Evolutionary conservation across 2,797 vertebrate species (phyloP), one percentile per base, ranked within the genome.

Genomic region (Molossus molossus): DNA sequence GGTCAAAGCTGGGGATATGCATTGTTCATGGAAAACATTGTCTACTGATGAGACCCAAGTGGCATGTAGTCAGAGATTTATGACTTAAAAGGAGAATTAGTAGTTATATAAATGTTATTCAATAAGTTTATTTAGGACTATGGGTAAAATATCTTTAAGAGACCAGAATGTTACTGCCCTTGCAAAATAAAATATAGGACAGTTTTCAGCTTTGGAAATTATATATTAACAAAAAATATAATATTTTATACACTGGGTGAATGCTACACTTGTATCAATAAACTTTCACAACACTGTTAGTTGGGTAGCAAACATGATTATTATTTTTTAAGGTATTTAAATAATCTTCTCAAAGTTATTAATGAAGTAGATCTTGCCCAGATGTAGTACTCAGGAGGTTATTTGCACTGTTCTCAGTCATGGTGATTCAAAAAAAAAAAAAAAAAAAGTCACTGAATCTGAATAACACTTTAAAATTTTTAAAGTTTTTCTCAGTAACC

Each of bases 281-380:
- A 64, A 37, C 11, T 73, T 87, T 87, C 12, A 3, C 23, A 77
- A 81, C 14, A 82, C 10, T 77, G 2, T 64, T 89, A 82, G 1
- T 23, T 72, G 3, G 12, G 13, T 90, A 60, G 27, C 9, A 65
- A 95, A 73, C 5, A 29, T 5, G 20, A 29, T 29, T 73, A 65
- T 79, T 20, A 87, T 75, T 87, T 77, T 87, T 72, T 53, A 90
- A 87, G 12, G 9, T 53, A 58, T 75, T 95, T 87, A 83, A 90
- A 48, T 70, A 85, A 37, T 29, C 90, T 82, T 0, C 14, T 53
- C 23, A 67, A 21, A 69, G 29, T 10, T 94, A 53, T 72, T 67
- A 90, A 62, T 2, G 9, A 50, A 58, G 27, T 12, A 86, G n/a
- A 20, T 18, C 4, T 60, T 70, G 12, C 13, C 2, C 27, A 92